Percentiles rank a stretch among this genome's conserved stretches.
These are phyloP conservation scores for Macrochelys suwanniensis DNA, from an alignment of 2,797 vertebrate species.

Conservation along the genomic window DNA sequence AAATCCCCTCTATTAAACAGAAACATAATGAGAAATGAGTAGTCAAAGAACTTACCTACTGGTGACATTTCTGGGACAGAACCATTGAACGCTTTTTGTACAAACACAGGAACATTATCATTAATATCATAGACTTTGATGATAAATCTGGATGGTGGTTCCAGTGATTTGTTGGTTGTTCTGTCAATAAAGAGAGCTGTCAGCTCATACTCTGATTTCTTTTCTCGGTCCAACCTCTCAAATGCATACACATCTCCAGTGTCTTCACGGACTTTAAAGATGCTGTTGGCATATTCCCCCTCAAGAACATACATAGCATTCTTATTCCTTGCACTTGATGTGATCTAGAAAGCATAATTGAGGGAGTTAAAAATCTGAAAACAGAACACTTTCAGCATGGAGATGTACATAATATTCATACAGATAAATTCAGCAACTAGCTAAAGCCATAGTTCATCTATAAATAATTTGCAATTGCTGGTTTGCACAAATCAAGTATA, in stretches of 20 bases:
- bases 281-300: conserved; percentile 78
- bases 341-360: conserved; percentile 74
- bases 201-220: conserved; percentile 80
- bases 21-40: neutral
- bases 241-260: conserved; percentile 80
- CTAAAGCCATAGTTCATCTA: neutral
- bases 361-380: neutral
- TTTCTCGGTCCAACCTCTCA: conserved; percentile 84
- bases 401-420: neutral
- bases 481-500: neutral
- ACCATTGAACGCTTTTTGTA: conserved; percentile 78
- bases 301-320: conserved; percentile 80
- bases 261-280: conserved; percentile 79
- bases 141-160: conserved; percentile 80
- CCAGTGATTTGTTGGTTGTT: conserved; percentile 72
- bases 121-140: conserved; percentile 84
- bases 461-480: neutral
- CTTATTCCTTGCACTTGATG: conserved; percentile 71
- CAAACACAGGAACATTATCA: conserved; percentile 84
- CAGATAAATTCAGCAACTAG: neutral
- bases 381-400: neutral
- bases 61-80: conserved; percentile 85
- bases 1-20: neutral
- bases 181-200: conserved; percentile 81
- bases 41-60: conserved; percentile 63